phyloP scores from a whole-genome alignment of 2,113 vertebrate genomes.

The Nannobrachium achirus region DNA sequence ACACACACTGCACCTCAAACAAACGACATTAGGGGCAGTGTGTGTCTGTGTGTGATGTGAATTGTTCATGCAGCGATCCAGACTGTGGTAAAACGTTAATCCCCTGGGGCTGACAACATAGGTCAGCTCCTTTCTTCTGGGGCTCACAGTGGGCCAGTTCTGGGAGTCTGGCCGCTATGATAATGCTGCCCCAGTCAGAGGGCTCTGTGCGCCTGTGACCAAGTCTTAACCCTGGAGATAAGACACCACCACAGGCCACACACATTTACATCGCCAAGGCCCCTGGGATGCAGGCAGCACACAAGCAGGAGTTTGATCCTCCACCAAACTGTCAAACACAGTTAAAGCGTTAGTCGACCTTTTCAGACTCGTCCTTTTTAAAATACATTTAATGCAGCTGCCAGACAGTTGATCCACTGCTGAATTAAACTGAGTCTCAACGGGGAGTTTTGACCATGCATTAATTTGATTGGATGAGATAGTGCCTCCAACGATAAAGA shows the following conservation, averaged over 20 bases:
- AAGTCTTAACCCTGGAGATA: conserved; percentile 71
- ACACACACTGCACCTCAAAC: conserved; percentile 34
- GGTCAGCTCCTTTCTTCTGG: conserved; percentile 60
- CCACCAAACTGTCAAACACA: conserved; percentile 31
- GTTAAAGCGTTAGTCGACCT: background rate
- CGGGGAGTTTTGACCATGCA: background rate
- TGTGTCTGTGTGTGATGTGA: conserved; percentile 40
- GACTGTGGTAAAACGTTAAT: conserved; percentile 76
- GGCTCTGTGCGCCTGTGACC: conserved; percentile 48
- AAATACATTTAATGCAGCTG: conserved; percentile 29
- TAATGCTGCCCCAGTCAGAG: conserved; percentile 68
- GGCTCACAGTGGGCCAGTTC: conserved; percentile 55
- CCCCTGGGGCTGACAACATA: conserved; percentile 56
- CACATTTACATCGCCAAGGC: conserved; percentile 64
- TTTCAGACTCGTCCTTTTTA: conserved; percentile 15
- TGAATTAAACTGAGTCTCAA: conserved; percentile 29
- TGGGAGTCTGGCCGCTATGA: conserved; percentile 75
- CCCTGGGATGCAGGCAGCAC: conserved; percentile 56
- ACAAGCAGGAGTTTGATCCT: conserved; percentile 64
- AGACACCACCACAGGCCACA: conserved; percentile 54
- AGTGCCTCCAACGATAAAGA: no score
- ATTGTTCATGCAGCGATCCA: conserved; percentile 51
- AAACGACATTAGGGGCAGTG: conserved; percentile 38
- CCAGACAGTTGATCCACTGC: conserved; percentile 21
- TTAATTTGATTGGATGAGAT: no score